Conservation (phyloP, 2,888 invertebrate species). For the Metacarcinus magister region DNA sequence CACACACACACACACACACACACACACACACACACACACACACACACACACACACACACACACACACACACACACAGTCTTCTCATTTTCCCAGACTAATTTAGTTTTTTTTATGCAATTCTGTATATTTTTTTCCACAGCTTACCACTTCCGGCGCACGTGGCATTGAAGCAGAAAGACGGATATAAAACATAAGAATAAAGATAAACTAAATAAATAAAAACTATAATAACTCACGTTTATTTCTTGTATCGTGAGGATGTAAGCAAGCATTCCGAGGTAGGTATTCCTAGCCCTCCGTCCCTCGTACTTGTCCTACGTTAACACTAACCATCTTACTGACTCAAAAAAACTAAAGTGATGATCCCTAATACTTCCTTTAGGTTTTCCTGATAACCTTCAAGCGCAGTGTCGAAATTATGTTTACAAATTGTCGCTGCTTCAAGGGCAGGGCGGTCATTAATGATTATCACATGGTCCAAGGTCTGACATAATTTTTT, state of each 20-base stretch:
- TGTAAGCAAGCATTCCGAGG: too few relatives aligned
- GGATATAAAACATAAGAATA: background rate
- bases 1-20: background rate
- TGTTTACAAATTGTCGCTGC: background rate
- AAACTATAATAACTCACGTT: too few relatives aligned
- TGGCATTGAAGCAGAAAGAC: conserved; percentile 3
- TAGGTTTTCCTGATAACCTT: background rate
- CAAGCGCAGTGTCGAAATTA: background rate
- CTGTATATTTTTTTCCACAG: background rate
- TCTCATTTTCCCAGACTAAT: background rate
- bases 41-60: background rate
- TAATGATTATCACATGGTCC: too few relatives aligned
- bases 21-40: background rate
- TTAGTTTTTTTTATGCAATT: too few relatives aligned
- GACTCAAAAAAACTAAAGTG: background rate
- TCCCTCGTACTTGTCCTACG: too few relatives aligned
- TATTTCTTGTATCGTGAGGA: too few relatives aligned
- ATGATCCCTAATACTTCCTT: background rate
- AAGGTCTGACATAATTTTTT: background rate
- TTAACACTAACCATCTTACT: background rate
- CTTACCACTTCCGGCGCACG: background rate
- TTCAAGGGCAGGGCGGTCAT: background rate
- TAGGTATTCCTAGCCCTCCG: too few relatives aligned
- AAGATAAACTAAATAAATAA: too few relatives aligned
- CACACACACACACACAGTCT: conserved; percentile 8